Conservation (phyloP, 1,140 invertebrate species). For the Caerostris extrusa region DNA sequence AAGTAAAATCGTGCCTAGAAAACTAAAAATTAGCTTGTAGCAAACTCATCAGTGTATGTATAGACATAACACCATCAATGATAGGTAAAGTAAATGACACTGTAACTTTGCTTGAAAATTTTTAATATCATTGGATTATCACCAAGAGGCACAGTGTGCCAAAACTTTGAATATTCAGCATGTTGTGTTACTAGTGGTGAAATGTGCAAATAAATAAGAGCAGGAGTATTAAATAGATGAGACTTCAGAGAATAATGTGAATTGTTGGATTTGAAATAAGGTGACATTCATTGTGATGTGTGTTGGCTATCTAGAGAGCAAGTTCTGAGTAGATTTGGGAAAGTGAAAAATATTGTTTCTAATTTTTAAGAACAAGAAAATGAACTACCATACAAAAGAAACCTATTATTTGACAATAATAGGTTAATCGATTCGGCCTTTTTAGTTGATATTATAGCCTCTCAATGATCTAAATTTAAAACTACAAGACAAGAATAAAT, state of each 20-base stretch:
- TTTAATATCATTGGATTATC: not conserved
- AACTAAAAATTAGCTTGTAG: not conserved
- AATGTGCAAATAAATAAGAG: not conserved
- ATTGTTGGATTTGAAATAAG: not conserved
- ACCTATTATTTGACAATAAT: not conserved
- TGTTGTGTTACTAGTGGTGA: not conserved
- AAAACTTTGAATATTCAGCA: not conserved
- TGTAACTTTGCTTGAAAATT: not conserved
- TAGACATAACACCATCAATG: not conserved
- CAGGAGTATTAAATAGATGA: not conserved
- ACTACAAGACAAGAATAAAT: conserved; percentile 32
- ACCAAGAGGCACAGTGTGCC: not conserved
- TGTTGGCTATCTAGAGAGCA: not conserved
- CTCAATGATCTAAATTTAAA: conserved; percentile 33
- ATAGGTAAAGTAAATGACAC: not conserved
- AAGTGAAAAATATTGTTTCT: not conserved
- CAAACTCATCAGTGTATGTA: not conserved
- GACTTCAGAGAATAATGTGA: not conserved
- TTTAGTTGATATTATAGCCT: conserved; percentile 37
- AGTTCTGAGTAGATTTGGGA: not conserved
- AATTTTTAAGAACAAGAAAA: not conserved
- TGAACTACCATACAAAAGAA: not conserved
- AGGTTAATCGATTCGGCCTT: not conserved
- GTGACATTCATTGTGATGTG: conserved; percentile 17
- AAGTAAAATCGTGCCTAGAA: not conserved